These are phyloP conservation scores for Apomyelois bistriatella DNA, from an alignment of 2,888 invertebrate species.

Conservation along the genomic window DNA sequence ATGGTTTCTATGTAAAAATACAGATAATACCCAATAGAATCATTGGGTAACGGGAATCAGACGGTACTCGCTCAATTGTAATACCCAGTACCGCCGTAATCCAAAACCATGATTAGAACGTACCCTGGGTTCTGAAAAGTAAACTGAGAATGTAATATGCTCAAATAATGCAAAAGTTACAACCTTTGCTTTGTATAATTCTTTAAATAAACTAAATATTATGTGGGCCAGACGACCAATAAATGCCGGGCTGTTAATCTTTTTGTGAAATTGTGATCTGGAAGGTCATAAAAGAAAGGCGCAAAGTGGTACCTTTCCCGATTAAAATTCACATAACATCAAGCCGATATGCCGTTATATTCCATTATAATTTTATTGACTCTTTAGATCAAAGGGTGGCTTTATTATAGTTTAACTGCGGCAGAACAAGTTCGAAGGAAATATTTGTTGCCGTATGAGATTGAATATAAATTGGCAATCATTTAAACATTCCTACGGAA, in stretches of 20 bases:
- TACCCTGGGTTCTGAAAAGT: too few relatives aligned
- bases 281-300: neutral
- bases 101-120: too few relatives aligned
- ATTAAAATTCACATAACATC: neutral
- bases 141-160: too few relatives aligned
- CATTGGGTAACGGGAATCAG: too few relatives aligned
- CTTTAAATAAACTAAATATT: too few relatives aligned
- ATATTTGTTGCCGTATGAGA: neutral
- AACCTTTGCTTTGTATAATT: too few relatives aligned
- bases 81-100: too few relatives aligned
- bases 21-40: too few relatives aligned
- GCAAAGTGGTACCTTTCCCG: neutral
- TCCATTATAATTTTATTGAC: constrained; percentile 5
- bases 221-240: too few relatives aligned
- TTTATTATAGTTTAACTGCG: constrained; percentile 2
- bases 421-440: neutral
- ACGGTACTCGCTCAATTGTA: too few relatives aligned
- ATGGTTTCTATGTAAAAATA: too few relatives aligned
- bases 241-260: neutral
- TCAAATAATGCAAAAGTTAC: too few relatives aligned
- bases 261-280: neutral
- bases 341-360: neutral
- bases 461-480: constrained; percentile 5
- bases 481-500: neutral
- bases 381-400: neutral